Conservation (phyloP, 2,113 vertebrate species). For the Columbina picui region DNA sequence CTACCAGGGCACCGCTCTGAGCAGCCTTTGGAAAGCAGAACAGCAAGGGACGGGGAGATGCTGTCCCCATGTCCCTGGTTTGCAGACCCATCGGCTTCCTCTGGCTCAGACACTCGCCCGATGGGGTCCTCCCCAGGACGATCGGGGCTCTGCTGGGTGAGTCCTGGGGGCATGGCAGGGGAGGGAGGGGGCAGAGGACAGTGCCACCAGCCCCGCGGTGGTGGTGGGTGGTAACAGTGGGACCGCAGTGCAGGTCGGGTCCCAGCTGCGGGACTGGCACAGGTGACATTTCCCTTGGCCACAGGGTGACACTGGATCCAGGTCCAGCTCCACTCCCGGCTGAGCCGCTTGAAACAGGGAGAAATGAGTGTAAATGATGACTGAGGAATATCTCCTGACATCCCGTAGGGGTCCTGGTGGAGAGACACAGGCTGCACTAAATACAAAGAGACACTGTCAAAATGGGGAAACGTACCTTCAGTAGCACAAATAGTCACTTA, state of each 20-base stretch:
- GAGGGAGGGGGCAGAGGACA: background rate
- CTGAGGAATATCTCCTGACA: constrained; percentile 1
- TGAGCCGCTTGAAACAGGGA: background rate
- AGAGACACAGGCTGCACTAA: background rate
- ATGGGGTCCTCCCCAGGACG: background rate
- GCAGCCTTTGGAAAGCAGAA: background rate
- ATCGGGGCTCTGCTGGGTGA: background rate
- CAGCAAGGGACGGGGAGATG: background rate
- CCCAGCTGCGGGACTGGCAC: background rate
- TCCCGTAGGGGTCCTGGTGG: background rate
- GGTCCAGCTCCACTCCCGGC: background rate
- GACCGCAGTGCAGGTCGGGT: background rate
- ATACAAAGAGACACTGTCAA: background rate
- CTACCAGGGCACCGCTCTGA: background rate
- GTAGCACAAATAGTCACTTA: background rate
- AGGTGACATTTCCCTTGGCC: too few species aligned
- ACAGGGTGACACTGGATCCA: too few species aligned
- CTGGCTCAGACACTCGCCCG: accelerated
- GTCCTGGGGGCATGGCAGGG: background rate
- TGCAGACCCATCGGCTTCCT: accelerated
- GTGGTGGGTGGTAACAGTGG: background rate
- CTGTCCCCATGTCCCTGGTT: background rate
- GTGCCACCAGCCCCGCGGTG: accelerated
- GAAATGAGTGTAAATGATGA: background rate
- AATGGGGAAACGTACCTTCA: background rate